Evolutionary conservation across 2,797 vertebrate species (phyloP).

Genomic region (Oreortyx pictus): DNA sequence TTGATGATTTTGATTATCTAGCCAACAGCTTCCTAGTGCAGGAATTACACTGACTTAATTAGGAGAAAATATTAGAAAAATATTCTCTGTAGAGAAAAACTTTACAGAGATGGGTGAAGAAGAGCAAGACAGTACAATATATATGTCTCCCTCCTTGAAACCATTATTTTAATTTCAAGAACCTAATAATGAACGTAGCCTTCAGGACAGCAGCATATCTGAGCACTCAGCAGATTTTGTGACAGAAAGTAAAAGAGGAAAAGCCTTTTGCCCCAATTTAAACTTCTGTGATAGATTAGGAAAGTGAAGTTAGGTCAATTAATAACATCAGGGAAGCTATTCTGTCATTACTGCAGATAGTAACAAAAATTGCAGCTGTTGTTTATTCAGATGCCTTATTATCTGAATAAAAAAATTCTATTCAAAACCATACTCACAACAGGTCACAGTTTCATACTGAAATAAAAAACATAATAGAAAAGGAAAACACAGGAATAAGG

Average conservation of each 20-base stretch:
- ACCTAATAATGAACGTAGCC: background rate
- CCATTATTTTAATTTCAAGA: background rate
- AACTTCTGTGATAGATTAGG: background rate
- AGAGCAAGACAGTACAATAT: background rate
- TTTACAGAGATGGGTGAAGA: background rate
- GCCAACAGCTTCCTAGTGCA: background rate
- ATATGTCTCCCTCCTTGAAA: background rate
- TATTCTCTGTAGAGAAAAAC: no score
- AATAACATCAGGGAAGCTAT: background rate
- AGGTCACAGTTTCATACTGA: background rate
- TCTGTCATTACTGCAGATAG: background rate
- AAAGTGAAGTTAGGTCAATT: background rate
- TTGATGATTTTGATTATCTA: background rate
- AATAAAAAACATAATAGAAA: background rate
- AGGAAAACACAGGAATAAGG: background rate
- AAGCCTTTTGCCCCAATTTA: background rate
- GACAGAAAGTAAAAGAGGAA: background rate
- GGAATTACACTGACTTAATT: background rate
- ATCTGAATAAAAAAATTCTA: background rate
- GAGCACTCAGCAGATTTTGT: background rate
- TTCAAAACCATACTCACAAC: background rate
- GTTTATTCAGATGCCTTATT: background rate
- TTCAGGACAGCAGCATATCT: background rate
- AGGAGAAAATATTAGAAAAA: background rate
- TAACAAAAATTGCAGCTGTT: background rate